Conservation (phyloP, 2,113 vertebrate species). For the Ammodytes marinus region DNA sequence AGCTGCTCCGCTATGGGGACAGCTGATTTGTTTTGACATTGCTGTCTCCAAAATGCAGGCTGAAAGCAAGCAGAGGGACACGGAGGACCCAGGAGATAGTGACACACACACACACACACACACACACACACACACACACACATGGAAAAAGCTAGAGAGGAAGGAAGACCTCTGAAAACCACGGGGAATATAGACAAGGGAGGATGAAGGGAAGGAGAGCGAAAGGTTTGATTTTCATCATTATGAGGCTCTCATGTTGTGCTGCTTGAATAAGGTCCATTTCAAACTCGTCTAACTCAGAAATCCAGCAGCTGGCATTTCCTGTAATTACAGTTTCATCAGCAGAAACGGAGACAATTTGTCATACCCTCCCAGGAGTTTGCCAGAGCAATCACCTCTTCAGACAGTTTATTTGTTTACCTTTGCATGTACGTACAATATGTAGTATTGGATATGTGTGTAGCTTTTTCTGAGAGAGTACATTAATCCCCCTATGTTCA, state of each 20-base stretch:
- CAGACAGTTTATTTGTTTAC: constrained; percentile 15
- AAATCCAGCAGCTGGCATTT: constrained; percentile 44
- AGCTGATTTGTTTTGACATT: constrained; percentile 74
- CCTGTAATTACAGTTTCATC: constrained; percentile 60
- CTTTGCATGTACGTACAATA: background rate
- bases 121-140: background rate
- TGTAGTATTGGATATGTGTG: background rate
- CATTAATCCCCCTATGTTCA: constrained; percentile 35
- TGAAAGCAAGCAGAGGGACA: constrained; percentile 64
- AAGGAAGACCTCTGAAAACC: constrained; percentile 17
- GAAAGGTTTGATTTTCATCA: constrained; percentile 20
- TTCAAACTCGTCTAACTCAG: constrained; percentile 15
- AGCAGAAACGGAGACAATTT: constrained; percentile 48
- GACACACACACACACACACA: constrained; percentile 19
- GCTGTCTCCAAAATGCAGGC: constrained; percentile 67
- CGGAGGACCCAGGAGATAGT: constrained; percentile 39
- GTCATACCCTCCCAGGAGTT: constrained; percentile 38
- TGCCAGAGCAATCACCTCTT: constrained; percentile 35
- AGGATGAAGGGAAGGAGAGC: background rate
- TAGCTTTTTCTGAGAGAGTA: constrained; percentile 34
- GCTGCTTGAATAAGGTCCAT: constrained; percentile 18
- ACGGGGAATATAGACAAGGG: constrained; percentile 1
- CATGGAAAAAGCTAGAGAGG: constrained; percentile 32
- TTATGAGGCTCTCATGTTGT: constrained; percentile 14
- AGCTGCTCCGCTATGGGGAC: constrained; percentile 50